Base-by-base conservation (phyloP, 1,140 invertebrate genomes). In the Leptonema lineaticorne region DNA sequence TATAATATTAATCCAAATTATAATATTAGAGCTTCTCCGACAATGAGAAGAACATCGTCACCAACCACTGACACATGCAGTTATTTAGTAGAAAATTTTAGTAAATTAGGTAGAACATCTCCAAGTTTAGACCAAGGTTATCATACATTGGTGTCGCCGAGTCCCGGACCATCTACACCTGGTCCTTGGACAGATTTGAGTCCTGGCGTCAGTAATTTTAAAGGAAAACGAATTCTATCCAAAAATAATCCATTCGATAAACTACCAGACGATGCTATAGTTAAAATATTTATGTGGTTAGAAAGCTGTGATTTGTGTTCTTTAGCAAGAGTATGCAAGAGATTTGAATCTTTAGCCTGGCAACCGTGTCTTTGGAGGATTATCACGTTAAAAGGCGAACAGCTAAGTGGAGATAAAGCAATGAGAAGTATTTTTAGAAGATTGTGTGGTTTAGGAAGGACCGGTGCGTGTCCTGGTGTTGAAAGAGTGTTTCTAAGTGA, bases 311-410 rank as follows among this genome's bases (percentile, higher is more conserved):
- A 92, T 66, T 78, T 93, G 57, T 91, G 90, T 75, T 83, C 84
- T 28, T 85, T 90, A 73, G 88, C 91, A 0, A 83, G 90, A 37
- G 92, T 93, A 0, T 94, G 90, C 74, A 79, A 85, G 20, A 79
- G 89, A 33, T 92, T 93, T 79, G 90, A 92, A 79, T 83, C 86
- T 57, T 82, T 94, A 20, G 90, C 88, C 14, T 94, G 92, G 92
- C 88, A 90, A 11, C 90, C 90, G 3, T 79, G 83, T 1, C 80
- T 95, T 0, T 95, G 92, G 92, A 84, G 87, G 63, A 84, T 82
- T 20, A 88, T 92, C 41, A 83, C 81, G 3, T 78, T 92, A 28
- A 82, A 85, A 33, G 88, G 88, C 30, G 87, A 88, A 69, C 79
- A 81, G 33, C 77, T 90, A 0, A 86, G 86, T 69, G 88, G 87